A percentile compares a stretch with the other conserved stretches of the same genome.
phyloP scores from a whole-genome alignment of 64 coral and sea anemone genomes.

The Actinia equina region DNA sequence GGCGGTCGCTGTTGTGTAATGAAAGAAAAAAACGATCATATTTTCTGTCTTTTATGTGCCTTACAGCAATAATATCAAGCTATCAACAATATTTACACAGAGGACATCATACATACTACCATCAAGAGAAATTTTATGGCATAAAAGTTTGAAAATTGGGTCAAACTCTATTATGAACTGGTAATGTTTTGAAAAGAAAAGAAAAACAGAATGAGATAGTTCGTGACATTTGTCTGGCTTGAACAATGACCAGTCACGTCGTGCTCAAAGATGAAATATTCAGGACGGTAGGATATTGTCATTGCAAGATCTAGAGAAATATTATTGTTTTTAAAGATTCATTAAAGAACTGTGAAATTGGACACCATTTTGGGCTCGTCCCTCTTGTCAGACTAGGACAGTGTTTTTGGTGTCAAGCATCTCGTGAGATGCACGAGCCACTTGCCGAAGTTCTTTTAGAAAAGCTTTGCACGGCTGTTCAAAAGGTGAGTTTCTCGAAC shows the following conservation, averaged over 20 bases:
- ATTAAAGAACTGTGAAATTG: not conserved
- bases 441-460: conserved; percentile 27
- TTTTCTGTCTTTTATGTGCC: not conserved
- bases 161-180: not conserved
- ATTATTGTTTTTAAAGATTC: not conserved
- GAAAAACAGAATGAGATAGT: not conserved
- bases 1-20: not conserved
- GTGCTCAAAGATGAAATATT: not conserved
- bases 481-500: conserved; percentile 29
- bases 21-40: not conserved
- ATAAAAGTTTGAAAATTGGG: not conserved
- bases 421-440: conserved; percentile 41
- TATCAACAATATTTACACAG: not conserved
- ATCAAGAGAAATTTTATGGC: too few species aligned
- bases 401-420: not conserved
- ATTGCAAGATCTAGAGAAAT: not conserved
- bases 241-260: conserved; percentile 2
- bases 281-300: not conserved
- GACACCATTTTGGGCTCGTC: not conserved
- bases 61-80: not conserved
- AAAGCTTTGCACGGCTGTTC: conserved; percentile 49
- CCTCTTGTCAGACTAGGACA: not conserved
- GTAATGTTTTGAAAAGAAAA: not conserved
- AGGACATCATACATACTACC: too few species aligned
- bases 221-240: not conserved